Evolutionary conservation across 2,113 vertebrate species (phyloP).

Genomic region (Plotosus lineatus): DNA sequence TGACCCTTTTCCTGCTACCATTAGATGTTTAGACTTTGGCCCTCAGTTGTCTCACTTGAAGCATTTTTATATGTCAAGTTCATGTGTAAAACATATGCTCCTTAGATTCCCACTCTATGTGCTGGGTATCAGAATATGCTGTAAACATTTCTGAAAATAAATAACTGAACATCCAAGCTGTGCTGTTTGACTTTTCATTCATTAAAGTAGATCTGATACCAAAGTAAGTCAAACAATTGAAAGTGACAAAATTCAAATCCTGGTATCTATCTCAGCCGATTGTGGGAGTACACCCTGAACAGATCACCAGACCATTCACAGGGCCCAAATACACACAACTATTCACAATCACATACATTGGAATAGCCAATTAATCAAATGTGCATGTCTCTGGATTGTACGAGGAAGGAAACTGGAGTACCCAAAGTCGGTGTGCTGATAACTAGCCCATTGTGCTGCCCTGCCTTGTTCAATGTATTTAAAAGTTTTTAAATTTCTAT

Average conservation of each 20-base stretch:
- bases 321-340: too few species aligned
- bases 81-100: neutral
- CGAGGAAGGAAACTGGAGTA: too few species aligned
- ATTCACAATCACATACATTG: too few species aligned
- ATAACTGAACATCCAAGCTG: neutral
- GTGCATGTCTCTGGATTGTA: too few species aligned
- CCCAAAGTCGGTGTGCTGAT: too few species aligned
- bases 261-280: too few species aligned
- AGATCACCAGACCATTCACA: too few species aligned
- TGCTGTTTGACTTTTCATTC: neutral
- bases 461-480: too few species aligned
- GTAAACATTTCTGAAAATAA: constrained; percentile 1
- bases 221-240: neutral
- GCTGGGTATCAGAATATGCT: constrained; percentile 6
- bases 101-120: neutral
- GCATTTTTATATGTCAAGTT: neutral
- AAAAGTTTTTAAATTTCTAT: too few species aligned
- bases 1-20: neutral
- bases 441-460: too few species aligned
- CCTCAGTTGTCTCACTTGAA: neutral
- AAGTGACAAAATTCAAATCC: neutral
- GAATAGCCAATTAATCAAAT: too few species aligned
- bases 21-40: constrained; percentile 13
- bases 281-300: too few species aligned
- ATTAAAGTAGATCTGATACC: neutral